Conservation (phyloP, 1,140 invertebrate species). For the Pemphigus obesinymphae region DNA sequence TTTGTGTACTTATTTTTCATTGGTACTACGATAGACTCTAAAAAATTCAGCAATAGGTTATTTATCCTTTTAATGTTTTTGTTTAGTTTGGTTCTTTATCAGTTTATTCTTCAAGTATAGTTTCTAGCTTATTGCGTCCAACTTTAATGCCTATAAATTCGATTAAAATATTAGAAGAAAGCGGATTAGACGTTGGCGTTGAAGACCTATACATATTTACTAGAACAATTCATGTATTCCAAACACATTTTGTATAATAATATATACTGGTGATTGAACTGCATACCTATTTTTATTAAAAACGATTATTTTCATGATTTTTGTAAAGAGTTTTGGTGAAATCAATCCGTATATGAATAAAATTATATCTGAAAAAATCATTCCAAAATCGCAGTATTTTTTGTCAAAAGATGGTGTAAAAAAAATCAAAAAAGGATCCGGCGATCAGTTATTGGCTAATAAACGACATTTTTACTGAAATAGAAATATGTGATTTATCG, state of each 20-base stretch:
- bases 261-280: background rate
- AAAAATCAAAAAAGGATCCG: constrained; percentile 44
- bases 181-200: constrained; percentile 2
- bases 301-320: too few species aligned
- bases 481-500: constrained; percentile 49
- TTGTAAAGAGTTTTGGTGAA: background rate
- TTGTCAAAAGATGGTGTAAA: constrained; percentile 51
- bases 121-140: constrained; percentile 49
- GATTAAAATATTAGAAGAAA: constrained; percentile 1
- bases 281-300: too few species aligned
- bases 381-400: constrained; percentile 6
- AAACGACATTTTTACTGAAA: constrained; percentile 48
- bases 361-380: constrained; percentile 1
- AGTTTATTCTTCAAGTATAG: constrained; percentile 48
- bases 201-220: background rate
- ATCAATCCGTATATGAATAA: background rate
- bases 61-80: constrained; percentile 27
- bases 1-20: too few species aligned
- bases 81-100: constrained; percentile 56
- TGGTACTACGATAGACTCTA: background rate
- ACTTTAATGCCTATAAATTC: background rate
- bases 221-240: too few species aligned
- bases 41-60: constrained; percentile 14
- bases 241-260: too few species aligned
- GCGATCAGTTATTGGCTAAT: constrained; percentile 41